Evolutionary conservation across 1,140 invertebrate species (phyloP), one percentile per base, ranked within the genome.

Genomic region (Lethrus apterus): DNA sequence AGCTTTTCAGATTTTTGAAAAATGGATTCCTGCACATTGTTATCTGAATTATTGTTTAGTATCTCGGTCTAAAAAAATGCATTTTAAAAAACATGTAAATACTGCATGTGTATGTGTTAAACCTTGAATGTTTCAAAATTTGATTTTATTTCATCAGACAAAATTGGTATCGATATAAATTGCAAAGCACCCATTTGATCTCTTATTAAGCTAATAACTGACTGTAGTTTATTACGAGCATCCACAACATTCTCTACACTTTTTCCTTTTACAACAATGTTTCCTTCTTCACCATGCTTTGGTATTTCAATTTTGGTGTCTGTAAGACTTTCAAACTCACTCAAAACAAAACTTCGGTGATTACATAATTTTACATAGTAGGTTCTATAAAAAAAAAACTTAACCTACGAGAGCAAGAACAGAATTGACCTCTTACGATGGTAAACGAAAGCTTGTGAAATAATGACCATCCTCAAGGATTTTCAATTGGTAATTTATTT

Each of bases 131-230:
- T 66, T 32, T 70, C 51, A 66, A 81, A 82, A 34, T 63, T 72
- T 17, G 72, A 60, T 30, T 75, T 66, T 45, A 89, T 72, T 13
- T 69, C 56, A 3, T 68, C 50, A 30, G 56, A 58, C 52, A 72
- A 79, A 19, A 84, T 55, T n/a, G 86, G 85, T 52, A 89, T 75
- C 11, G 83, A 87, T 24, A 87, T 61, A 62, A 92, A 90, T 69
- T 91, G 86, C 29, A 85, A 85, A 20, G 71, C 69, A 1, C 51
- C 64, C 47, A 78, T 62, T 58, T 74, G 80, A 51, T 76, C 75
- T 34, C 82, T 74, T 2, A 78, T 76, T 45, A 75, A 68, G 44
- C 77, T 74, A 0, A 85, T 70, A 29, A 87, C 66, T 15, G 84
- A 62, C 53, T 83, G 74, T 26, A 89, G 76, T 59, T 82, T 71